These are phyloP conservation scores for Arrhamphus sclerolepis DNA, from an alignment of 2,797 vertebrate genomes.

Conservation along the genomic window DNA sequence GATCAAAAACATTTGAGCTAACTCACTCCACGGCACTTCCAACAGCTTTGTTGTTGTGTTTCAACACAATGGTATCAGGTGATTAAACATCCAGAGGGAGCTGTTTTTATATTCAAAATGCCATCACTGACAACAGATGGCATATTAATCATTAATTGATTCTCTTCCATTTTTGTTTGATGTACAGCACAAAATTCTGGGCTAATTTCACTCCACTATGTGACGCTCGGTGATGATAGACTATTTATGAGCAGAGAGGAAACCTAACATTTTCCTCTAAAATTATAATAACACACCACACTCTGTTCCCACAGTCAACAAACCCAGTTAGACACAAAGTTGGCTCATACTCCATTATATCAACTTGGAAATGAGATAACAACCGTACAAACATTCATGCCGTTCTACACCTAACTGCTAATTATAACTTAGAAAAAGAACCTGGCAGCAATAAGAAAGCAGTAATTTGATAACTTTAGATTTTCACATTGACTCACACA, in stretches of 20 bases:
- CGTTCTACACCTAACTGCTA: slow-evolving; percentile 53
- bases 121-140: slow-evolving; percentile 73
- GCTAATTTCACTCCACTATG: slow-evolving; percentile 52
- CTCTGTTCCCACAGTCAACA: slow-evolving; percentile 51
- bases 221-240: slow-evolving; percentile 54
- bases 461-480: slow-evolving; percentile 63
- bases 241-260: slow-evolving; percentile 63
- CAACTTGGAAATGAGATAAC: slow-evolving; percentile 66
- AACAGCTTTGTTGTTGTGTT: slow-evolving; percentile 71
- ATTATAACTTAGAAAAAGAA: slow-evolving; percentile 50
- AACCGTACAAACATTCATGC: slow-evolving; percentile 56
- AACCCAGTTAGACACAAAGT: slow-evolving; percentile 32
- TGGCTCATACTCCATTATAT: slow-evolving; percentile 45
- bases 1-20: slow-evolving; percentile 76
- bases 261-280: slow-evolving; percentile 62
- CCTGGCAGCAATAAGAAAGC: slow-evolving; percentile 48
- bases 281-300: slow-evolving; percentile 61
- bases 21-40: slow-evolving; percentile 56
- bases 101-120: slow-evolving; percentile 75
- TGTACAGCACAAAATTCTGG: slow-evolving; percentile 53
- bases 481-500: slow-evolving; percentile 64
- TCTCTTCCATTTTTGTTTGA: slow-evolving; percentile 72
- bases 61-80: slow-evolving; percentile 79
- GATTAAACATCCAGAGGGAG: slow-evolving; percentile 79
- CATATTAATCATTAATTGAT: slow-evolving; percentile 81